Percentiles rank a stretch among this genome's conserved stretches.
Evolutionary conservation across 2,888 invertebrate species (phyloP).

Genomic region (Mythimna pallens): DNA sequence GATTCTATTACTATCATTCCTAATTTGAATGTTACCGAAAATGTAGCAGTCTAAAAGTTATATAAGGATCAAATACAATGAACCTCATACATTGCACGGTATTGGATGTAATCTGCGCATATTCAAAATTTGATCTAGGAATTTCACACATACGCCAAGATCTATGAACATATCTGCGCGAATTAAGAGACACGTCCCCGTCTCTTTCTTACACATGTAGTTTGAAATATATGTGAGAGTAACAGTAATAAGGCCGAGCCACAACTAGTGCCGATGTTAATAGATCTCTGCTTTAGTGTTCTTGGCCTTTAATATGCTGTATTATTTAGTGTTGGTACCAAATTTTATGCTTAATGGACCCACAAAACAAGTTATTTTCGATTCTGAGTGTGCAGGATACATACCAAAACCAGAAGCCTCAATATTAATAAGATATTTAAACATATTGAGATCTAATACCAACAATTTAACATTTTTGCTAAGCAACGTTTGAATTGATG

Average conservation of each 20-base stretch:
- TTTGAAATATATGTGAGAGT: no score
- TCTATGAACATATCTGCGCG: background rate
- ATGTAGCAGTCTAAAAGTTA: constrained; percentile 10
- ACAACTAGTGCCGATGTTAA: no score
- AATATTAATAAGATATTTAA: constrained; percentile 42
- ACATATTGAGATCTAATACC: constrained; percentile 52
- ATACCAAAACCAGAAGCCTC: constrained; percentile 28
- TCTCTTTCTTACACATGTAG: background rate
- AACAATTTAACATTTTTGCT: constrained; percentile 27
- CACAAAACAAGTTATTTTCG: background rate
- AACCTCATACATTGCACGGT: constrained; percentile 7
- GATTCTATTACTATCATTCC: background rate
- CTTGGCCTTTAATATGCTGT: background rate
- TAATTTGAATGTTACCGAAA: background rate
- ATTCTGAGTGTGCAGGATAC: constrained; percentile 1
- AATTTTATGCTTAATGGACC: background rate
- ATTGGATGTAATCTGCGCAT: background rate
- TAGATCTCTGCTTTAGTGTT: background rate
- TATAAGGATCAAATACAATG: background rate
- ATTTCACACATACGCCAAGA: background rate
- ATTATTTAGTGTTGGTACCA: background rate
- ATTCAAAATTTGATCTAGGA: background rate
- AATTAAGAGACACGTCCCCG: background rate
- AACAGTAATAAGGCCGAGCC: background rate
- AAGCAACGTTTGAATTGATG: constrained; percentile 30